phyloP scores from a whole-genome alignment of 2,888 invertebrate genomes.

The Sphaerophoria taeniata region DNA sequence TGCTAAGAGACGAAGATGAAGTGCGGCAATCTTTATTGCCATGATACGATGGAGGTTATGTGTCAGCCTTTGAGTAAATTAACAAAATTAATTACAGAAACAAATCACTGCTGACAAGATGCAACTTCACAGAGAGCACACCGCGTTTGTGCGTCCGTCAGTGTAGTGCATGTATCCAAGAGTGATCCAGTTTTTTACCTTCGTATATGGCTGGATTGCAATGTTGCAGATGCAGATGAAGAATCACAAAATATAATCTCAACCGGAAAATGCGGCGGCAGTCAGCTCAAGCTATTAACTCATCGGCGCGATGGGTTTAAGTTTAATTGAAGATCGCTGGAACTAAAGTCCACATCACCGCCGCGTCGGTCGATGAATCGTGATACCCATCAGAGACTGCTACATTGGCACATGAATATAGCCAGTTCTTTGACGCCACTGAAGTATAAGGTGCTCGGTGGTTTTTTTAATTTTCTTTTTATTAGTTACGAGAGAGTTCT shows the following conservation, averaged over 20 bases:
- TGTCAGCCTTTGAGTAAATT: constrained; percentile 70
- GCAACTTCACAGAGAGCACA: constrained; percentile 63
- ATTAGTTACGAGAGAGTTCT: constrained; percentile 31
- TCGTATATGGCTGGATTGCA: constrained; percentile 13
- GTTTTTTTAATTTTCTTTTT: background rate
- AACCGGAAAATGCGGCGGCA: constrained; percentile 72
- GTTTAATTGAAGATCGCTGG: constrained; percentile 72
- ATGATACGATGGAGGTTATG: constrained; percentile 70
- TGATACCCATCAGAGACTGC: constrained; percentile 50
- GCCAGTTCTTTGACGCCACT: constrained; percentile 62
- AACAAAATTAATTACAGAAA: constrained; percentile 71
- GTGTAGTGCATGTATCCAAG: background rate
- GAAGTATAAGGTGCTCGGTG: constrained; percentile 37
- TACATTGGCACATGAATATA: constrained; percentile 29
- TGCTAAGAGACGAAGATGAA: constrained; percentile 52
- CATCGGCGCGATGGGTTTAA: constrained; percentile 61
- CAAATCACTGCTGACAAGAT: constrained; percentile 72
- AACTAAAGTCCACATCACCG: constrained; percentile 58
- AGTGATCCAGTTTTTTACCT: constrained; percentile 46
- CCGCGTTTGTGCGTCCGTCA: constrained; percentile 30
- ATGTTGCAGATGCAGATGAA: constrained; percentile 24
- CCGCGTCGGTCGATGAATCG: constrained; percentile 60
- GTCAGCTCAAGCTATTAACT: constrained; percentile 67
- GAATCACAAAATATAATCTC: constrained; percentile 68
- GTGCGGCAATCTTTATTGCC: constrained; percentile 59